Percentiles rank a stretch among this genome's conserved stretches.
Evolutionary conservation across 2,797 vertebrate species (phyloP).

Genomic region (Pogoniulus pusillus): DNA sequence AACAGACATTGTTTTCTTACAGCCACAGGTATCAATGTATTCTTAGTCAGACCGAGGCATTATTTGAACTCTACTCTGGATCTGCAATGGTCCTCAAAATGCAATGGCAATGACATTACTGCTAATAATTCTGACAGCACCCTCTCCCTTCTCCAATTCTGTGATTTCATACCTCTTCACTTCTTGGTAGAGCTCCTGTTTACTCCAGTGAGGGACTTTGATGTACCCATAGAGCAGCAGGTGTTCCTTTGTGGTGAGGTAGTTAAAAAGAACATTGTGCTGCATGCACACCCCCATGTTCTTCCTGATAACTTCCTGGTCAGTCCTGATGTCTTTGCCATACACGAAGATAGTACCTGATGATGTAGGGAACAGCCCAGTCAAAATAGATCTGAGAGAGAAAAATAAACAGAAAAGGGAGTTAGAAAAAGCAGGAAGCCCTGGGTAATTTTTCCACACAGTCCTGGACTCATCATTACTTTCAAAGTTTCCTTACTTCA

Average conservation of each 20-base stretch:
- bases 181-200: slow-evolving; percentile 84
- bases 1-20: background rate
- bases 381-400: slow-evolving; percentile 90
- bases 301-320: slow-evolving; percentile 82
- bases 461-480: background rate
- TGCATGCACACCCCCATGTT: slow-evolving; percentile 97
- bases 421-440: background rate
- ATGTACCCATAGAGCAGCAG: slow-evolving; percentile 92
- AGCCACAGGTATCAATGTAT: background rate
- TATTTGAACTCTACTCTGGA: background rate
- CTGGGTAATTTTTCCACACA: background rate
- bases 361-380: slow-evolving; percentile 87
- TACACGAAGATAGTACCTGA: slow-evolving; percentile 91
- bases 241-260: slow-evolving; percentile 93
- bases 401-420: background rate
- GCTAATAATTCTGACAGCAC: background rate
- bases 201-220: slow-evolving; percentile 91
- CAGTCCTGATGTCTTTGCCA: slow-evolving; percentile 86
- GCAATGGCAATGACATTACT: background rate
- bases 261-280: slow-evolving; percentile 92
- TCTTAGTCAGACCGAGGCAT: background rate
- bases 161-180: slow-evolving; percentile 82
- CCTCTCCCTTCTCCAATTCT: background rate
- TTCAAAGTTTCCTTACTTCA: background rate
- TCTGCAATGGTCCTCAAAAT: background rate